Evolutionary conservation across 1,140 invertebrate species (phyloP).

Genomic region (Riptortus pedestris): DNA sequence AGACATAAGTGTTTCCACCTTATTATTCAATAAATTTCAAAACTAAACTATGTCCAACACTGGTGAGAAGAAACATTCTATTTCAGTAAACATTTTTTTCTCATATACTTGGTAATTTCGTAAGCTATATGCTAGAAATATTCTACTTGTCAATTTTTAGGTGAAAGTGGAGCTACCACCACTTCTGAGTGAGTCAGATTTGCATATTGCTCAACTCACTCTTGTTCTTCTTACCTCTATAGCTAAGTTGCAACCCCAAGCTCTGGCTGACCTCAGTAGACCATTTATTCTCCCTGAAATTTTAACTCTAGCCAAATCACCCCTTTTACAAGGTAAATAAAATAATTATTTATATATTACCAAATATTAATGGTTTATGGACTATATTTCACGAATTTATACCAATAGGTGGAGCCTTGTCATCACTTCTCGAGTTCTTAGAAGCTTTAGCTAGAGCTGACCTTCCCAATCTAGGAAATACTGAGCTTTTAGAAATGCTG

Average conservation of each 20-base stretch:
- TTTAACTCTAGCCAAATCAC: constrained; percentile 75
- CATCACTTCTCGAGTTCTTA: constrained; percentile 83
- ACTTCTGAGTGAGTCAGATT: constrained; percentile 82
- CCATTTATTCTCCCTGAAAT: constrained; percentile 69
- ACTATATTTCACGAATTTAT: background rate
- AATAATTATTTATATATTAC: background rate
- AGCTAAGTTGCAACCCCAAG: constrained; percentile 54
- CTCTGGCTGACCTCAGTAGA: constrained; percentile 53
- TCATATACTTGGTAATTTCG: no score
- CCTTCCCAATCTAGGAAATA: constrained; percentile 66
- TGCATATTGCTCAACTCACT: constrained; percentile 90
- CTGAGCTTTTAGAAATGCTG: constrained; percentile 63
- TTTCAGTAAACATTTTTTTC: no score
- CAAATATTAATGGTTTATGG: background rate
- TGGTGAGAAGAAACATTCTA: no score
- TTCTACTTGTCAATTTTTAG: no score
- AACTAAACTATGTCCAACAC: no score
- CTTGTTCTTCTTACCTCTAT: constrained; percentile 66
- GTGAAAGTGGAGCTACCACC: constrained; percentile 76
- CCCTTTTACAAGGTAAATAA: constrained; percentile 60
- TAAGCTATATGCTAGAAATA: no score
- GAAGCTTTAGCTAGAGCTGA: constrained; percentile 74
- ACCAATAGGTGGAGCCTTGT: constrained; percentile 62
- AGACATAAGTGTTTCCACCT: no score
- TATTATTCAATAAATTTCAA: no score